Base-by-base conservation (phyloP, 1,140 invertebrate genomes). In the Venustaconcha ellipsiformis region DNA sequence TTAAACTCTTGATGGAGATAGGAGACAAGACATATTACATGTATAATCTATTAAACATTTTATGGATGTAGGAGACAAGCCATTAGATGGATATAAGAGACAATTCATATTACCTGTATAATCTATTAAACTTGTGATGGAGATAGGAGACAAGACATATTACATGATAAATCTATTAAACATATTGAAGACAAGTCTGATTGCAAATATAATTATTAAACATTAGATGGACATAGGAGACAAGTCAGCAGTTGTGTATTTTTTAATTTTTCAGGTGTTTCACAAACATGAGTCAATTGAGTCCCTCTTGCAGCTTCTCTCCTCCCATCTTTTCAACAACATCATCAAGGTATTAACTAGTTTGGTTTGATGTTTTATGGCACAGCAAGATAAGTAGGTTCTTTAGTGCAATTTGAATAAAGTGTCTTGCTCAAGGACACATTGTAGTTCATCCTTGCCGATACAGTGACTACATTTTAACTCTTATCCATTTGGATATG, bases 261-360 rank as follows among this genome's bases (percentile, higher is more conserved):
- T 55, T 57, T 57, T 57, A 67, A 59, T n/a, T 48, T 78, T 74
- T 11, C 68, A 84, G 83, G 79, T 84, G 26, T 48, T 81, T 13
- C 70, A 75, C 66, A 71, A 78, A 48, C 76, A 79, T 68, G 75
- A 78, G 23, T 80, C 66, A 11, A 37, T 59, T 18, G 58, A 72
- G 20, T 56, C 71, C 14, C 20, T 85, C 15, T 57, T 83, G 37
- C 62, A 67, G 48, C 23, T 71, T 17, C 64, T 85, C 6, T 72
- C 71, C 48, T 55, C 57, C 55, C 82, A 82, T 65, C 60, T 85
- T 8, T 82, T 75, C 70, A 79, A 82, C 59, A 85, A 83, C 59
- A 73, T 85, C 23, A 72, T 85, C n/a, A 83, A 85, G 82, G 84
- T 85, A 77, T 70, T 15, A n/a, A 26, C 14, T 69, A 13, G 15